Evolutionary conservation across 35 echinoderm and acorn worm genomes (phyloP).

Genomic region (Ptychodera flava): DNA sequence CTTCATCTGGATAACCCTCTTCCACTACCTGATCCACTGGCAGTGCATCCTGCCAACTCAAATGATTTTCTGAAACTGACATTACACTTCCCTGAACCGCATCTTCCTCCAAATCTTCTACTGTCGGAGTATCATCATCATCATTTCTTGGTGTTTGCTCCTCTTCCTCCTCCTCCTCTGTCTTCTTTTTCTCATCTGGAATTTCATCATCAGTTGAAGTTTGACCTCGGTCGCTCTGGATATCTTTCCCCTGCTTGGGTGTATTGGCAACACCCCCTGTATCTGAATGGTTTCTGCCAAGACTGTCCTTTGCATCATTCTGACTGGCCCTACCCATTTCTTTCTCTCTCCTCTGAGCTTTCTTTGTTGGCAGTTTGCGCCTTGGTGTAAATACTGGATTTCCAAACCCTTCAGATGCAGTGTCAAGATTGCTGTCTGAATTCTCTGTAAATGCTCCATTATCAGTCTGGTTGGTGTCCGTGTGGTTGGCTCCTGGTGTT

Average conservation of each 20-base stretch:
- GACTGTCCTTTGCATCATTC: no score
- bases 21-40: not conserved
- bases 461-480: not conserved
- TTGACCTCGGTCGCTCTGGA: not conserved
- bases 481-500: not conserved
- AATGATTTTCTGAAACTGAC: no score
- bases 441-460: slow-evolving; percentile 9
- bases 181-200: not conserved
- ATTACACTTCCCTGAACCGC: not conserved
- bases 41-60: not conserved
- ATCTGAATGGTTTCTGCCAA: no score
- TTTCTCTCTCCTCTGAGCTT: no score
- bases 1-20: not conserved
- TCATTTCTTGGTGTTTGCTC: not conserved
- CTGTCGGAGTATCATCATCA: not conserved
- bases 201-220: no score
- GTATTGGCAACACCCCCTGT: no score
- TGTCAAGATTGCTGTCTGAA: not conserved
- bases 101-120: not conserved
- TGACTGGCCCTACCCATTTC: not conserved
- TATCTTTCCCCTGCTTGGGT: not conserved
- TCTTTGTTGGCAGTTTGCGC: not conserved
- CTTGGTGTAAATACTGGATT: not conserved
- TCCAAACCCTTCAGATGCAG: not conserved
- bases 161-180: not conserved